Percentiles rank a stretch among this genome's conserved stretches.
These are phyloP conservation scores for Olivierus martensii DNA, from an alignment of 1,140 invertebrate genomes.

Conservation along the genomic window DNA sequence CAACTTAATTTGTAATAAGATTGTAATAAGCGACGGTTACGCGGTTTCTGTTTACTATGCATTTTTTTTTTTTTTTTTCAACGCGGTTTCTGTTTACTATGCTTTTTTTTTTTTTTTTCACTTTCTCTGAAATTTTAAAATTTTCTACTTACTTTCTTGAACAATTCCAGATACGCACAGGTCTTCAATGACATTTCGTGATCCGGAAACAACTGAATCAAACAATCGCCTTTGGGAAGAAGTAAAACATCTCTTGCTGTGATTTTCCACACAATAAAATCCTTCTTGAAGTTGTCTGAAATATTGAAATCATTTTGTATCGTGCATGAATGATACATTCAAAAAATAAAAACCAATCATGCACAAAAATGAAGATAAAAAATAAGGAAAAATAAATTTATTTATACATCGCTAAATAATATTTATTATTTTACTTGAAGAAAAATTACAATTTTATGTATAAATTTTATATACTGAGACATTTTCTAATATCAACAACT, in stretches of 20 bases:
- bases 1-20: no score
- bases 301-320: background rate
- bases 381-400: no score
- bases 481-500: no score
- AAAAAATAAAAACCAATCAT: background rate
- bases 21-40: no score
- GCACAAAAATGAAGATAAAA: background rate
- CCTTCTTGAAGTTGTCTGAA: slow-evolving; percentile 18
- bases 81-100: no score
- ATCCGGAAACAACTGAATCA: slow-evolving; percentile 17
- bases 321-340: background rate
- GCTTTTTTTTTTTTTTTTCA: no score
- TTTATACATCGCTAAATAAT: no score
- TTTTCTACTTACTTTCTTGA: slow-evolving; percentile 12
- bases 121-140: background rate
- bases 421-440: no score
- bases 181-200: slow-evolving; percentile 17
- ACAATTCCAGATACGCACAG: slow-evolving; percentile 15
- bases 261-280: slow-evolving; percentile 17
- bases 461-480: no score
- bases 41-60: no score
- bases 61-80: no score
- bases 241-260: slow-evolving; percentile 14
- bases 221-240: slow-evolving; percentile 10
- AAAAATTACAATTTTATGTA: no score